Percentiles rank a stretch among this genome's conserved stretches.
phyloP scores from a whole-genome alignment of 2,797 vertebrate genomes.

The Smutsia gigantea region DNA sequence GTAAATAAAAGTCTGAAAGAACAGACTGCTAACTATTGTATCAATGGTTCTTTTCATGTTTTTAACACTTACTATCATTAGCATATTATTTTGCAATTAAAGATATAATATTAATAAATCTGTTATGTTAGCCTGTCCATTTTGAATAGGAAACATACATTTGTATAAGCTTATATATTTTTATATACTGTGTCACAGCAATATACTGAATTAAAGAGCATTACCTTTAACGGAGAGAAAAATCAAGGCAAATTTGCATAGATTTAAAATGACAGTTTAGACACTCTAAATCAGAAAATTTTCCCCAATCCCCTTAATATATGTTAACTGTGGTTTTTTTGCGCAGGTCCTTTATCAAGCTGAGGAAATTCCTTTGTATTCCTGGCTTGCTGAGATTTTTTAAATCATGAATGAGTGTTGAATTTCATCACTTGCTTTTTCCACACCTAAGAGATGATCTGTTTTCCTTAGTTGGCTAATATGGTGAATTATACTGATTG shows the following conservation, averaged over 20 bases:
- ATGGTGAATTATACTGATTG: background rate
- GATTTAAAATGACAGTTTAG: constrained; percentile 3
- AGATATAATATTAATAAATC: background rate
- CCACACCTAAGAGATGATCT: background rate
- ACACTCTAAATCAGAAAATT: background rate
- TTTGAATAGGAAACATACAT: background rate
- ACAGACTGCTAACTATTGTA: background rate
- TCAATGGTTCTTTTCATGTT: background rate
- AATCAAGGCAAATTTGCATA: background rate
- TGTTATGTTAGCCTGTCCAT: background rate
- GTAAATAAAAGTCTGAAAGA: background rate
- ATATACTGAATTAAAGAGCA: background rate
- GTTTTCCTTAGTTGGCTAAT: background rate
- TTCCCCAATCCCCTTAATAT: background rate
- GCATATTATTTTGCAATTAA: background rate
- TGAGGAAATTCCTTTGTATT: background rate
- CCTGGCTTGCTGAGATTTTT: background rate
- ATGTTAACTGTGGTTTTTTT: background rate
- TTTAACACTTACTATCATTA: background rate
- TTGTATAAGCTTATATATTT: background rate
- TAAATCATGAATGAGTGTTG: background rate
- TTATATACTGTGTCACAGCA: background rate
- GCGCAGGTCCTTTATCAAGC: background rate
- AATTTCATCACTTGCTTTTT: background rate
- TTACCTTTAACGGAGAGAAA: background rate